Evolutionary conservation across 2,888 invertebrate species (phyloP), one percentile per base, ranked within the genome.

Genomic region (Tyria jacobaeae): DNA sequence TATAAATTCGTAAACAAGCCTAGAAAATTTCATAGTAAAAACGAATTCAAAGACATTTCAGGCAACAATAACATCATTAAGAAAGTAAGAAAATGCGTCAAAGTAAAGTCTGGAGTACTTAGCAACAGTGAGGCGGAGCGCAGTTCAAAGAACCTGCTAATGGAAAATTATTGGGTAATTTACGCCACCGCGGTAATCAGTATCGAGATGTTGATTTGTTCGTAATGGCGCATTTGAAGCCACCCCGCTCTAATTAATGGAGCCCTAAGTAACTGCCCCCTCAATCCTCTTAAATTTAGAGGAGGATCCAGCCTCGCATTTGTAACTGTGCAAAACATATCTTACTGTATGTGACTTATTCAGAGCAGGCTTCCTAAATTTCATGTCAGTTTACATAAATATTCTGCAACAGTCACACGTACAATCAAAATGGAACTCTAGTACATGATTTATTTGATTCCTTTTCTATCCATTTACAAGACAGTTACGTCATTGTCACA

Each of bases 91-190:
- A 49, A 61, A 57, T 51, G 27, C 39, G 50, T 60, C 37, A 54
- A 58, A 44, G 52, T 17, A 21, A 56, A 37, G 37, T 7, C 39
- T 21, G 39, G 37, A 51, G 44, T 9, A 27, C 25, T 15, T 27
- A 34, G 27, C 50, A 35, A n/a, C 39, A 14, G 14, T 41, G 6
- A 25, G 21, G 37, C 15, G 6, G 24, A 17, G 37, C 47, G 27
- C 2, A 5, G 59, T 39, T 65, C 62, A 65, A 65, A 65, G 62
- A 49, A 37, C 12, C 44, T 37, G 41, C 52, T 34, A 53, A 58
- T 58, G 58, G 55, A 41, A 65, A 59, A 59, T 59, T 56, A 65
- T 65, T 65, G 56, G 49, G 56, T 49, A 59, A 62, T 62, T 65
- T 52, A 59, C 56, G 52, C 44, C 21, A 24, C 58, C 34, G 60